phyloP scores from a whole-genome alignment of 2,797 vertebrate genomes.

The Gymnothorax javanicus region DNA sequence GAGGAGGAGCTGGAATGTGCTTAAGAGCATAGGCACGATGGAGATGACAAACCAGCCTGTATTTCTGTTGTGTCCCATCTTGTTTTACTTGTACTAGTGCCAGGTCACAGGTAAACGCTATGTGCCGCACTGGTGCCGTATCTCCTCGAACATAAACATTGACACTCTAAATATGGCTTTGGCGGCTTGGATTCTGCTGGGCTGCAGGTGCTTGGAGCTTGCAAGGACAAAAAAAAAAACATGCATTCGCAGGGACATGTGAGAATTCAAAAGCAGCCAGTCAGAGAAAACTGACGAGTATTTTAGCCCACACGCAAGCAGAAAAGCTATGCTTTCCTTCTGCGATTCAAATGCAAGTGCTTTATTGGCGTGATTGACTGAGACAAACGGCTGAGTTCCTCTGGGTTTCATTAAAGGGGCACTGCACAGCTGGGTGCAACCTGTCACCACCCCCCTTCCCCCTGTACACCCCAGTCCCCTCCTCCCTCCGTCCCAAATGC shows the following conservation, averaged over 20 bases:
- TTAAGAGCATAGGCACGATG: slow-evolving; percentile 20
- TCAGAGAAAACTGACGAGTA: neutral
- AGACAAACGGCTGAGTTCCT: slow-evolving; percentile 40
- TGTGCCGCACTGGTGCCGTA: neutral
- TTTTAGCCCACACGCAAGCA: neutral
- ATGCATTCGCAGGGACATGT: neutral
- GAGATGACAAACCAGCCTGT: slow-evolving; percentile 22
- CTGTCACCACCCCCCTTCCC: slow-evolving; percentile 60
- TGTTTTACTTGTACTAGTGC: neutral
- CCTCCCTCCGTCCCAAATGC: slow-evolving; percentile 60
- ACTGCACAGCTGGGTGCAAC: slow-evolving; percentile 62
- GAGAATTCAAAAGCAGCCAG: neutral
- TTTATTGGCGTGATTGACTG: slow-evolving; percentile 40
- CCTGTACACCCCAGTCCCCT: slow-evolving; percentile 12
- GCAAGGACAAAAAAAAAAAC: slow-evolving; percentile 10
- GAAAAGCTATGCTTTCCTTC: neutral
- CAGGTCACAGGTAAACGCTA: neutral
- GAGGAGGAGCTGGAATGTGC: slow-evolving; percentile 35
- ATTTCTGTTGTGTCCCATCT: neutral
- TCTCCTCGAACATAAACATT: neutral
- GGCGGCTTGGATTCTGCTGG: neutral
- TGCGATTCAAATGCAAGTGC: slow-evolving; percentile 28
- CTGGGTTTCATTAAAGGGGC: slow-evolving; percentile 44
- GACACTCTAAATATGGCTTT: neutral
- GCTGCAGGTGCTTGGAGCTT: neutral